A percentile compares a stretch with the other conserved stretches of the same genome.
phyloP scores from a whole-genome alignment of 2,797 vertebrate genomes.

The Aulostomus chinensis region DNA sequence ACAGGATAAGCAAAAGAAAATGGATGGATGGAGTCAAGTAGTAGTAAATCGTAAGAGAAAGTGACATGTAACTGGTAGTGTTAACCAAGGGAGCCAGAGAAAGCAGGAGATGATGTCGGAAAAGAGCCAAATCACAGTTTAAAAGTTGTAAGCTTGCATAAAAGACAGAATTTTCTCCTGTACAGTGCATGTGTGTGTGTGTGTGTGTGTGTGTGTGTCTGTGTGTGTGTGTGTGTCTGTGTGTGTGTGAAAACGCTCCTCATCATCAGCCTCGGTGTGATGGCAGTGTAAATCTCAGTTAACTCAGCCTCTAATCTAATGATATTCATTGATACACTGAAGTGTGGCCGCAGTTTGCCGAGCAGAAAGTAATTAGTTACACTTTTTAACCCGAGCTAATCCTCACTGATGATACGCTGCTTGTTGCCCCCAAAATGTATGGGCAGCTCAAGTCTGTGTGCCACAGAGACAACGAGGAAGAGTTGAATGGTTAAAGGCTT shows the following conservation, averaged over 20 bases:
- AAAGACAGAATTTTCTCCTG: neutral
- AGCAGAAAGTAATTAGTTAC: conserved; percentile 68
- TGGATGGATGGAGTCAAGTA: too few relatives aligned
- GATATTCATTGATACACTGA: conserved; percentile 62
- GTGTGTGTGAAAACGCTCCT: neutral
- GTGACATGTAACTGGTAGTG: too few relatives aligned
- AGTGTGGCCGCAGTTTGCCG: conserved; percentile 42
- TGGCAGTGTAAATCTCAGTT: conserved; percentile 37
- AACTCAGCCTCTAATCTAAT: conserved; percentile 49
- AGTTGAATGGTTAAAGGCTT: neutral
- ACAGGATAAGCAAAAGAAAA: too few relatives aligned
- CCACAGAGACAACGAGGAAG: neutral
- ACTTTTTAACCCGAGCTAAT: conserved; percentile 61
- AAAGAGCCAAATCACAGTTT: neutral
- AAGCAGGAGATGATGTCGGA: neutral
- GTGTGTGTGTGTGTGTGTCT: neutral
- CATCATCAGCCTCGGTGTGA: conserved; percentile 16
- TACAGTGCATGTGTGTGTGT: neutral
- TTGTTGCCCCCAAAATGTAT: conserved; percentile 47
- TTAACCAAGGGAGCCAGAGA: too few relatives aligned
- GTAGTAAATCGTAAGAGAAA: too few relatives aligned
- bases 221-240: neutral
- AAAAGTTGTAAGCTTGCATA: neutral
- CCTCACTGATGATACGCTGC: conserved; percentile 40
- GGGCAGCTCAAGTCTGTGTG: conserved; percentile 9